phyloP scores from a whole-genome alignment of 2,113 vertebrate species.

The Oreochromis niloticus region DNA sequence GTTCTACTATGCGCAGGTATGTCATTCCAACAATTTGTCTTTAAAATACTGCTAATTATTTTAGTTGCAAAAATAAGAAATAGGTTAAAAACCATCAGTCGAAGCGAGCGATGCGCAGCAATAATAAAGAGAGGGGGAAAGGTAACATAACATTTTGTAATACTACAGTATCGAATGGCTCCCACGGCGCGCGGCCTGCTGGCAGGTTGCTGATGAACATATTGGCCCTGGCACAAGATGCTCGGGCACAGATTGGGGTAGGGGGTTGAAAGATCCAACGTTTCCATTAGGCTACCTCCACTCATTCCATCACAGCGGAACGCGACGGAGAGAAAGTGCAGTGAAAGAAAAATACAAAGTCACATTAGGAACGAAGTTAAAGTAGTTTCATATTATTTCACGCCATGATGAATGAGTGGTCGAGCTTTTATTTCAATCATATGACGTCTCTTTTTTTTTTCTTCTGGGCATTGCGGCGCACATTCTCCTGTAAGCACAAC shows the following conservation, averaged over 20 bases:
- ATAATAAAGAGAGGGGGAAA: background rate
- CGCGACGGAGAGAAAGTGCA: background rate
- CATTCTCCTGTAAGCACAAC: slow-evolving; percentile 31
- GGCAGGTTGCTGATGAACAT: slow-evolving; percentile 60
- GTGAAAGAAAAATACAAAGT: background rate
- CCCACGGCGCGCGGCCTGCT: slow-evolving; percentile 66
- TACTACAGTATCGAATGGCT: slow-evolving; percentile 57
- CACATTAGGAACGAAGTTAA: background rate
- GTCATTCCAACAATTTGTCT: slow-evolving; percentile 10
- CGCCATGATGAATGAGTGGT: background rate
- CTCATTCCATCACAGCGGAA: slow-evolving; percentile 26
- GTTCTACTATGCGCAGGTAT: slow-evolving; percentile 93
- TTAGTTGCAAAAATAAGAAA: background rate
- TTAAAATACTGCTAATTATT: background rate
- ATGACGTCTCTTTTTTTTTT: background rate
- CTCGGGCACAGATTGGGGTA: slow-evolving; percentile 21
- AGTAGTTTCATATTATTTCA: background rate
- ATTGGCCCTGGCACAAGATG: slow-evolving; percentile 47
- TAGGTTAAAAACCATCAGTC: background rate
- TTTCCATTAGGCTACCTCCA: background rate
- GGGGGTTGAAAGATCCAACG: background rate
- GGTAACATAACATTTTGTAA: slow-evolving; percentile 12
- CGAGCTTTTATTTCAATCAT: background rate
- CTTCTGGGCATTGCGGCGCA: background rate
- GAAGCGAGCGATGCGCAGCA: background rate